phyloP scores from a whole-genome alignment of 2,888 invertebrate genomes.

The Drosophila robusta region DNA sequence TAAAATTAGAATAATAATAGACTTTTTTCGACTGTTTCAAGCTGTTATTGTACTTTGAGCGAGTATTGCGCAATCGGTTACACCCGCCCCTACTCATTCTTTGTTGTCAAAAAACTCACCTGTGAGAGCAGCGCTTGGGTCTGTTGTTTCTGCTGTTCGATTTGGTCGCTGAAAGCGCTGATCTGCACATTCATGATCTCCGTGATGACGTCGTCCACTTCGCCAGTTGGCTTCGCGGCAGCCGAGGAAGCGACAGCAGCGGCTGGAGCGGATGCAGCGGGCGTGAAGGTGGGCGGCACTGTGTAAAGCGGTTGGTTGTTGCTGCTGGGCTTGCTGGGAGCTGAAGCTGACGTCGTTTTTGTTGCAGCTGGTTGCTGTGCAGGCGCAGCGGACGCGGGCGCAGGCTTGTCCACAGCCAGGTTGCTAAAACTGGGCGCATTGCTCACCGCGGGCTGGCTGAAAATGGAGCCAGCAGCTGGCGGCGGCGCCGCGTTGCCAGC shows the following conservation, averaged over 20 bases:
- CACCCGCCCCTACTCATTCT: no score
- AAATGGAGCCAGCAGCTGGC: conserved; percentile 13
- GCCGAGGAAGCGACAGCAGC: conserved; percentile 13
- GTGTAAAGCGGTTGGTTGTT: conserved; percentile 78
- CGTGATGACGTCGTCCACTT: conserved; percentile 85
- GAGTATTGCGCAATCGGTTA: no score
- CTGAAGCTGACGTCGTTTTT: neutral
- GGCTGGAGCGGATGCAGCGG: conserved; percentile 44
- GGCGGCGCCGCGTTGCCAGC: conserved; percentile 2
- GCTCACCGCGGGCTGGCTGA: conserved; percentile 2
- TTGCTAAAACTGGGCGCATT: conserved; percentile 6
- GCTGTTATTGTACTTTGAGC: no score
- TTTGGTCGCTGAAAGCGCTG: conserved; percentile 88
- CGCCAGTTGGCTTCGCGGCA: conserved; percentile 34
- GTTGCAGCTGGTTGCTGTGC: neutral
- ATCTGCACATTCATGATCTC: conserved; percentile 89
- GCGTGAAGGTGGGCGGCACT: conserved; percentile 78
- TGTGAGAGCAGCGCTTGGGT: conserved; percentile 85
- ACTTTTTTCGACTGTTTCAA: no score
- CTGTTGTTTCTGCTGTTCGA: conserved; percentile 87
- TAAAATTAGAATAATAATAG: no score
- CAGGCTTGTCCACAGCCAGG: conserved; percentile 1
- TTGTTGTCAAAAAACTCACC: conserved; percentile 56
- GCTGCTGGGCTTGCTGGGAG: conserved; percentile 5
- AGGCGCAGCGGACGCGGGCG: neutral